Evolutionary conservation across 2,113 vertebrate species (phyloP), one percentile per base, ranked within the genome.

Genomic region (Vulpes ferrilata): DNA sequence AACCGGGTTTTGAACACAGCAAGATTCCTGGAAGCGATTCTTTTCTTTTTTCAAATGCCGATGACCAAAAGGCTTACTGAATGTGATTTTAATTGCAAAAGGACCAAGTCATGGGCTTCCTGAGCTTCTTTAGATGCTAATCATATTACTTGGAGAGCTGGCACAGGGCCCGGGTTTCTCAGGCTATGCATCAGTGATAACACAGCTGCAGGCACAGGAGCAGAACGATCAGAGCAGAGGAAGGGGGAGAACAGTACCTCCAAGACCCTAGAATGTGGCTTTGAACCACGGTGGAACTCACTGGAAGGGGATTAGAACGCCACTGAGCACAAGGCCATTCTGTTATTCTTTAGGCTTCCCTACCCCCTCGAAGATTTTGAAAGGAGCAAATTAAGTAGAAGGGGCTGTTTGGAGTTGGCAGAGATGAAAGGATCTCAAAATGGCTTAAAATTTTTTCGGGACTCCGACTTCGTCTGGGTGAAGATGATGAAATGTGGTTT

Each of bases 121-220:
- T 81, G 78, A 57, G 57, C 90, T 97, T 98, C 89, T 90, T 97
- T 95, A 79, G 89, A 94, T 93, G 95, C n/a, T 95, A 88, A 88
- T 71, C 11, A 65, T n/a, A 92, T 78, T 87, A 86, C 43, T 59
- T 85, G 23, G 25, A 86, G 78, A 92, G 84, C 57, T 90, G 60
- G 94, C 81, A 64, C 1, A 8, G 38, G 90, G 71, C 73, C 93
- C 93, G 62, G 71, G 88, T 71, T 85, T 96, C 88, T 92, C 83
- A 91, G 95, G 95, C 60, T 80, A 57, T 7, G 23, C 11, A n/a
- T 57, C 69, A 23, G 73, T 74, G 57, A 59, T 88, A 55, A 96
- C 48, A 32, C 74, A 73, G 80, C 89, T 76, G 43, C 15, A 95
- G 88, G 27, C 3, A 15, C 5, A 38, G 88, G 64, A 90, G 22